phyloP scores from a whole-genome alignment of 2,797 vertebrate species.

The Serranus cabrilla region DNA sequence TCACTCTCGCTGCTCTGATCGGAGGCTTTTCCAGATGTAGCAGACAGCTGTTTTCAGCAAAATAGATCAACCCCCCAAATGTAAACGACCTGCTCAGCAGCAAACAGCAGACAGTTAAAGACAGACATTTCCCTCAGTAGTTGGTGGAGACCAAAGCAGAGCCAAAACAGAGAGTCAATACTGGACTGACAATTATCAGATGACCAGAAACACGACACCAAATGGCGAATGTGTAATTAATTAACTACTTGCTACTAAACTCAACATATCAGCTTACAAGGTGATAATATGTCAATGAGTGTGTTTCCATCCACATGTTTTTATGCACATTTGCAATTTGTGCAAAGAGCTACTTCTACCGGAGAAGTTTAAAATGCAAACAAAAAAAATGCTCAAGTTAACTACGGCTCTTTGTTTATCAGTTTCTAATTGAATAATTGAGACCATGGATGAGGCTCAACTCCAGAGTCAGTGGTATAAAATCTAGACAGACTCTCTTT shows the following conservation, averaged over 20 bases:
- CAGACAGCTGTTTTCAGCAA: neutral
- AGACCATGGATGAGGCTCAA: neutral
- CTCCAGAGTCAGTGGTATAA: conserved; percentile 14
- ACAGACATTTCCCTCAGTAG: neutral
- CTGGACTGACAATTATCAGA: no score
- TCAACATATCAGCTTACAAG: no score
- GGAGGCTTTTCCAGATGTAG: conserved; percentile 11
- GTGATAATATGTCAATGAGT: neutral
- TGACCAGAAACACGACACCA: no score
- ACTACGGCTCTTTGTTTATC: no score
- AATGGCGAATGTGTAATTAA: no score
- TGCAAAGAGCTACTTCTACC: no score
- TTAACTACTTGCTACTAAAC: no score
- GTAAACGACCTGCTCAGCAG: neutral
- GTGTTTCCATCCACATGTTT: no score
- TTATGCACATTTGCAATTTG: no score
- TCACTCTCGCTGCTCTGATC: neutral
- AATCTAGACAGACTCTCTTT: conserved; percentile 12
- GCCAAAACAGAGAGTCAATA: neutral
- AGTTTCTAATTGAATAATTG: neutral
- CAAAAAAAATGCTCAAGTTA: no score
- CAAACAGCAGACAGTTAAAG: neutral
- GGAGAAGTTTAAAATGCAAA: no score
- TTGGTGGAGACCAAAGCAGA: neutral
- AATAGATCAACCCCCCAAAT: neutral